phyloP scores from a whole-genome alignment of 1,140 invertebrate genomes.

The Drosophila pseudoananassae region DNA sequence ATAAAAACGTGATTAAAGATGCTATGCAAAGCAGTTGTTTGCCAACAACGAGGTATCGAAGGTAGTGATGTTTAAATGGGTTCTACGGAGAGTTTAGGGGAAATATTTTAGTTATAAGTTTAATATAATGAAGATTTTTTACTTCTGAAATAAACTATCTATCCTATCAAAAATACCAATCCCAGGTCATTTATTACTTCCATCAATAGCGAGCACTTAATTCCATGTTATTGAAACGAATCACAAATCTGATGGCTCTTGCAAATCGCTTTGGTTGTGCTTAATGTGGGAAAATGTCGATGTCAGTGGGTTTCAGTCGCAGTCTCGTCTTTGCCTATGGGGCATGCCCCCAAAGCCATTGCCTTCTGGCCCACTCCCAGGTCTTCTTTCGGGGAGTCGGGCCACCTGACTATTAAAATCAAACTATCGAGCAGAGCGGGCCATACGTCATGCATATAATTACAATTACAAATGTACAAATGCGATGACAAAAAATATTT shows the following conservation, averaged over 20 bases:
- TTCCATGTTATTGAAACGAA: constrained; percentile 58
- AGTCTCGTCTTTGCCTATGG: constrained; percentile 4
- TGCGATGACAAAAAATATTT: constrained; percentile 46
- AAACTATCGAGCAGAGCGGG: constrained; percentile 52
- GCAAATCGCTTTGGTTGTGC: constrained; percentile 51
- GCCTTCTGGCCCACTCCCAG: constrained; percentile 31
- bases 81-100: background rate
- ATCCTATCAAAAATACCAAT: background rate
- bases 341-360: constrained; percentile 41
- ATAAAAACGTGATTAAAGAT: constrained; percentile 83
- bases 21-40: constrained; percentile 67
- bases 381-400: background rate
- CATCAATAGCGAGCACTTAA: constrained; percentile 27
- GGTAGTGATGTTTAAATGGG: background rate
- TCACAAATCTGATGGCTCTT: constrained; percentile 50
- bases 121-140: too few relatives aligned
- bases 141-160: background rate
- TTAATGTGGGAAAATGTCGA: constrained; percentile 63
- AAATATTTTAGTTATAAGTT: too few relatives aligned
- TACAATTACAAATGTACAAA: constrained; percentile 60
- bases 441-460: constrained; percentile 61
- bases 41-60: constrained; percentile 15
- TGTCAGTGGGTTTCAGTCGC: constrained; percentile 24
- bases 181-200: constrained; percentile 25
- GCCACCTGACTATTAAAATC: constrained; percentile 55